Percentiles rank a stretch among this genome's conserved stretches.
These are phyloP conservation scores for Clivina fossor DNA, from an alignment of 2,888 invertebrate species.

Conservation along the genomic window DNA sequence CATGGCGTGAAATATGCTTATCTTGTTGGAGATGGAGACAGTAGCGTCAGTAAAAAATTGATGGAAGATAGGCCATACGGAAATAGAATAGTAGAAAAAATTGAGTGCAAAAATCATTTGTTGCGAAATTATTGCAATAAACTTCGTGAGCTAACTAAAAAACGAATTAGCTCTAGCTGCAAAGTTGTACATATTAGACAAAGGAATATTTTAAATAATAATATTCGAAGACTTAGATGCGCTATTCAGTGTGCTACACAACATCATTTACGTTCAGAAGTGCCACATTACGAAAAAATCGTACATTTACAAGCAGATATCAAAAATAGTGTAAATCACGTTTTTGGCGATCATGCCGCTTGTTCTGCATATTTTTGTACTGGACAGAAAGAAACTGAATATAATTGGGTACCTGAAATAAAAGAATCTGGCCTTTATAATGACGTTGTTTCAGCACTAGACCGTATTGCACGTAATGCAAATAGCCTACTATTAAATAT, in stretches of 20 bases:
- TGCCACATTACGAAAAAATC: not conserved
- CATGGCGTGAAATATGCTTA: too few relatives aligned
- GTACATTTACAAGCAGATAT: slow-evolving; percentile 8
- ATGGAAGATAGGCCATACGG: too few relatives aligned
- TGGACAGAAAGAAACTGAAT: not conserved
- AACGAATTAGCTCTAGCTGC: too few relatives aligned
- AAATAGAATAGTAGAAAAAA: too few relatives aligned
- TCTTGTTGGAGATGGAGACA: too few relatives aligned
- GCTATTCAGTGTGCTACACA: slow-evolving; percentile 3
- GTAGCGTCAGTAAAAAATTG: too few relatives aligned
- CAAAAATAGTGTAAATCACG: slow-evolving; percentile 8
- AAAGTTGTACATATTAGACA: not conserved
- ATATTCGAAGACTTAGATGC: not conserved
- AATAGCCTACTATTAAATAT: slow-evolving; percentile 2
- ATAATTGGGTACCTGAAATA: slow-evolving; percentile 10
- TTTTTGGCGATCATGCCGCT: slow-evolving; percentile 5
- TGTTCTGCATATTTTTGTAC: slow-evolving; percentile 14
- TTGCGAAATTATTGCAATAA: too few relatives aligned
- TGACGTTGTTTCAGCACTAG: not conserved
- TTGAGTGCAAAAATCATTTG: too few relatives aligned
- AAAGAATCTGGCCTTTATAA: not conserved
- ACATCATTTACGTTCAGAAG: not conserved
- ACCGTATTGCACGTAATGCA: not conserved
- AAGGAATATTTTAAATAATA: slow-evolving; percentile 1
- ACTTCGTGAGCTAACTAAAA: too few relatives aligned